Percentiles rank a stretch among this genome's conserved stretches.
phyloP scores from a whole-genome alignment of 2,797 vertebrate genomes.

The Australoheros facetus region DNA sequence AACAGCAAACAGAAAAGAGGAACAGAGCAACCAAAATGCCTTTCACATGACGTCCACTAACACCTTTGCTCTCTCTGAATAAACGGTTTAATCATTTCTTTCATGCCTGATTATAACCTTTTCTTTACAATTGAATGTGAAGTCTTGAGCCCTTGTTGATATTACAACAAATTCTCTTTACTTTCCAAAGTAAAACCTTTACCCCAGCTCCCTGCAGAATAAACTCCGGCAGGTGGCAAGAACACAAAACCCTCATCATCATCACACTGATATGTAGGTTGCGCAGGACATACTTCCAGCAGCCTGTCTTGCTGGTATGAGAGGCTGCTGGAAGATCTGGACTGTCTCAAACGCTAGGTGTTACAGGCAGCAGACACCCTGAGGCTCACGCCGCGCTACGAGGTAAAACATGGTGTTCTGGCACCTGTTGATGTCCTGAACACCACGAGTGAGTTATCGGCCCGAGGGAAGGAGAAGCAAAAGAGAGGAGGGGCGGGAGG shows the following conservation, averaged over 20 bases:
- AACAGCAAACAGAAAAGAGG: not conserved
- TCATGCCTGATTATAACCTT: not conserved
- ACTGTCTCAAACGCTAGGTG: constrained; percentile 25
- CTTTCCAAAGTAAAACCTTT: constrained; percentile 6
- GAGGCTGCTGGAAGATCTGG: constrained; percentile 32
- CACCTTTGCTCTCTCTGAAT: not conserved
- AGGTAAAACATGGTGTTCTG: constrained; percentile 48
- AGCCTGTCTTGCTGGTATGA: not conserved
- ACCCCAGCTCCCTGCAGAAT: not conserved
- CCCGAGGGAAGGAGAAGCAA: constrained; percentile 21
- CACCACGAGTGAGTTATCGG: constrained; percentile 16
- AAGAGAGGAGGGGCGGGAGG: not conserved
- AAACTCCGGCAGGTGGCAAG: not conserved
- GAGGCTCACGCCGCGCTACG: constrained; percentile 20
- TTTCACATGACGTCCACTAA: not conserved
- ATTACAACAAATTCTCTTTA: not conserved
- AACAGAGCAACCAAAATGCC: not conserved
- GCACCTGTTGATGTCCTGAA: constrained; percentile 49
- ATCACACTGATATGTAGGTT: not conserved
- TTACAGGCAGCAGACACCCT: constrained; percentile 29
- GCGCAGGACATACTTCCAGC: constrained; percentile 3
- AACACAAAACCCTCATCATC: constrained; percentile 18
- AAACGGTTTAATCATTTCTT: not conserved
- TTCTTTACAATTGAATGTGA: not conserved
- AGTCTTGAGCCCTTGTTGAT: not conserved